These are phyloP conservation scores for Oreonectes daqikongensis DNA, from an alignment of 2,797 vertebrate species.

Conservation along the genomic window DNA sequence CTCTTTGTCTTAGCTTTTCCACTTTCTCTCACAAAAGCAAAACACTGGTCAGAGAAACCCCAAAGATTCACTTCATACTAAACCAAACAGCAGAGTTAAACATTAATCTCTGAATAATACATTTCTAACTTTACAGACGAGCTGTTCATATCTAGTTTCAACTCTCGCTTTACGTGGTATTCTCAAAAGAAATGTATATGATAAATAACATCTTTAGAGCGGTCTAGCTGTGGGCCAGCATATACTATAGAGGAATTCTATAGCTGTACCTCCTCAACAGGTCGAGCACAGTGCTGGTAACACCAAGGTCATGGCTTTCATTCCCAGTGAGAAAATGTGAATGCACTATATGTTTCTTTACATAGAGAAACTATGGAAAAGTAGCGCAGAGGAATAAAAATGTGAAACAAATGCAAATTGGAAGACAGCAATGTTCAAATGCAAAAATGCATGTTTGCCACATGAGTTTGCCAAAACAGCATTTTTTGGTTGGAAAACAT, in stretches of 20 bases:
- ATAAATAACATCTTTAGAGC: not conserved
- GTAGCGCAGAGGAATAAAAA: not conserved
- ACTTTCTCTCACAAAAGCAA: slow-evolving; percentile 47
- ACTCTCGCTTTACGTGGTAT: slow-evolving; percentile 15
- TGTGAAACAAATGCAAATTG: not conserved
- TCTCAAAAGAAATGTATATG: slow-evolving; percentile 7
- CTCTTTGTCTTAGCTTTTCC: slow-evolving; percentile 53
- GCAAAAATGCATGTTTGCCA: slow-evolving; percentile 5
- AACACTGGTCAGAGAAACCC: slow-evolving; percentile 49
- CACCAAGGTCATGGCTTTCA: not conserved
- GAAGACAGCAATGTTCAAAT: too few species aligned
- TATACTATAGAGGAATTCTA: not conserved
- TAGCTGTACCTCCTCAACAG: not conserved
- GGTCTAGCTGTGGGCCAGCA: not conserved
- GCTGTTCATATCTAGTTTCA: slow-evolving; percentile 17
- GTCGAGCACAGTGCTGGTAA: not conserved
- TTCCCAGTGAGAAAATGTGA: not conserved
- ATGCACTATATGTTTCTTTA: not conserved
- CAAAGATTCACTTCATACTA: slow-evolving; percentile 49
- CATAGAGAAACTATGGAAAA: not conserved
- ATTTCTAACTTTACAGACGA: slow-evolving; percentile 31
- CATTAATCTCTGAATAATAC: slow-evolving; percentile 50
- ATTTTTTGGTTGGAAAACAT: not conserved
- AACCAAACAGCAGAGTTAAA: slow-evolving; percentile 42
- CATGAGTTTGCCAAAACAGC: slow-evolving; percentile 56